Percentiles rank a stretch among this genome's conserved stretches.
Evolutionary conservation across 30 jellyfish, hydroid and myxozoan genomes (phyloP).

Genomic region (Hydra vulgaris): DNA sequence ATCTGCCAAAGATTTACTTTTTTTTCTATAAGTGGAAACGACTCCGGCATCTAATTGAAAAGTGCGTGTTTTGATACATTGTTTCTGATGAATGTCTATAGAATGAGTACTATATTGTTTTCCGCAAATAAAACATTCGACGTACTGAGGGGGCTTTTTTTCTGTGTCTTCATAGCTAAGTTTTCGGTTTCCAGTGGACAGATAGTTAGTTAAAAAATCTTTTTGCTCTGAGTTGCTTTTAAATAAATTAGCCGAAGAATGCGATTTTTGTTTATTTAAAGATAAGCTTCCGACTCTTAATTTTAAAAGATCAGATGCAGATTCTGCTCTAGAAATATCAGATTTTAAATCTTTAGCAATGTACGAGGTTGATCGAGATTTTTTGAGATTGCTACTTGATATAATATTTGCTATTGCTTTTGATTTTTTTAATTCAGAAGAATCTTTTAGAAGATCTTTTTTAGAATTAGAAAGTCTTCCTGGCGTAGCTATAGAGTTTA

Average conservation of each 20-base stretch:
- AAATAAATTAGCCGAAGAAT: slow-evolving; percentile 7
- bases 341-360: not conserved
- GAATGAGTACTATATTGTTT: slow-evolving; percentile 29
- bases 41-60: slow-evolving; percentile 16
- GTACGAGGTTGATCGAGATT: slow-evolving; percentile 16
- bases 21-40: slow-evolving; percentile 7
- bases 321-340: not conserved
- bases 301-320: slow-evolving; percentile 3
- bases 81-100: slow-evolving; percentile 24
- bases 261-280: slow-evolving; percentile 4
- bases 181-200: not conserved
- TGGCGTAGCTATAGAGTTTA: slow-evolving; percentile 26
- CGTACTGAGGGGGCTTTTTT: slow-evolving; percentile 15
- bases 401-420: not conserved
- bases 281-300: not conserved
- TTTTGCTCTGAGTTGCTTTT: not conserved
- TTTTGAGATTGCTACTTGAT: not conserved
- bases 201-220: not conserved
- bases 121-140: slow-evolving; percentile 20
- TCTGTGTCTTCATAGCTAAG: not conserved
- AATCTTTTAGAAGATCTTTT: not conserved
- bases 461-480: not conserved
- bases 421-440: not conserved
- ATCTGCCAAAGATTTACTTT: slow-evolving; percentile 28
- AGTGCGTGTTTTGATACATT: slow-evolving; percentile 10